Evolutionary conservation across 2,113 vertebrate genomes (phyloP), one percentile per base, ranked within the genome.

Genomic region (Neogobius melanostomus): DNA sequence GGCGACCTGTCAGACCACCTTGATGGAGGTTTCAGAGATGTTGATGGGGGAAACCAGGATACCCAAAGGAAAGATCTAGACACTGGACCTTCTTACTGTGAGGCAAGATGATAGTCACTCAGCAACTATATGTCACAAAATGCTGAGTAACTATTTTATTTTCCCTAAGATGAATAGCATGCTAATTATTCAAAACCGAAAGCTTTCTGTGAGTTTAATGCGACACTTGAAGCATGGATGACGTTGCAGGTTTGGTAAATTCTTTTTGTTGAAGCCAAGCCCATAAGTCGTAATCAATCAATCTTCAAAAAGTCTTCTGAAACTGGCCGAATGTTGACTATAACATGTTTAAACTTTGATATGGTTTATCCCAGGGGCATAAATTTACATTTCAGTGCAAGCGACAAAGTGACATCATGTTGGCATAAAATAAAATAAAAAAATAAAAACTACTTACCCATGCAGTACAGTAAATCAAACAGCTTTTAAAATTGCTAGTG

Each of bases 371-470:
- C 42, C 42, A 7, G 2, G 28, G 56, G 56, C 6, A 59, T 14
- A 59, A 42, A 59, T 59, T 42, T 59, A 59, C 56, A 59, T 59
- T 59, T 42, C 28, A 59, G 56, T 59, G 54, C 54, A 56, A 56
- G 28, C 36, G 56, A 59, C 21, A 59, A 11, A 6, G 56, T 59
- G 28, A 42, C 28, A 42, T 59, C 28, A 42, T 14, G 56, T 16
- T 61, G 59, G 59, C 59, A 61, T 43, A 45, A 44, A 44, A n/a
- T 7, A 45, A 61, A 44, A 45, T 6, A 42, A 54, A 28, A 54
- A 28, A 11, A 28, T 28, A 36, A 36, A 36, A 36, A 36, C 28
- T 3, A 36, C 12, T 14, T 1, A 11, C 15, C 36, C 14, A 44
- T 61, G 14, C 14, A 45, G n/a, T 45, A 61, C 8, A 10, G 7